Evolutionary conservation across 2,888 invertebrate genomes (phyloP), one percentile per base, ranked within the genome.

Genomic region (Cryptocephalus moraei): DNA sequence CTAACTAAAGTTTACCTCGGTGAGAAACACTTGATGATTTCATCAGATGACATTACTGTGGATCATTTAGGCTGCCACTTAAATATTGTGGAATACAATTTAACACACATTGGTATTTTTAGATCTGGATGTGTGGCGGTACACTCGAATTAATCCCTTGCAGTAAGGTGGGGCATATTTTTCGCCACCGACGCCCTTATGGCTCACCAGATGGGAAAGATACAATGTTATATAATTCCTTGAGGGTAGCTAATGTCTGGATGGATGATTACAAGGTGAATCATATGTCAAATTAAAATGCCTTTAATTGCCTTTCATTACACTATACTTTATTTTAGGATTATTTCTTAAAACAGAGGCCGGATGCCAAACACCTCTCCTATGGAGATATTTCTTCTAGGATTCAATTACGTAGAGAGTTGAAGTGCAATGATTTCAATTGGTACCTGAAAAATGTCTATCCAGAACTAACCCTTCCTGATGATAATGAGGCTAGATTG

Each of bases 111-210:
- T n/a, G n/a, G n/a, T 22, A 22, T 22, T 22, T 22, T 47, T 39
- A 91, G 88, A 82, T 91, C 39, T 97, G 97, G 97, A 92, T 91
- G 84, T 97, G 97, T 65, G 96, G 96, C 2, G 97, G 97, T 0
- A 75, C 79, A 8, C 73, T 97, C 10, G 91, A 94, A 67, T 78
- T 97, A 48, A 78, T 95, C 34, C 96, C 97, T 0, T 97, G 97
- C 67, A 95, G 94, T 33, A 78, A 95, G 13, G 92, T 97, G 0
- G 97, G 96, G 0, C 97, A 97, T 67, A 89, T 97, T 33, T 97
- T 97, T 69, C 79, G 97, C 41, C 86, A 86, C 57, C 76, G 94
- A n/a, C 75, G 96, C 22, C 97, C 97, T 0, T 99, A 97, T 65
- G 88, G 89, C 0, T 76, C 86, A 1, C 82, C 84, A 1, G 78